Conservation (phyloP, 2,888 invertebrate species). For the Polydrusus cervinus region DNA sequence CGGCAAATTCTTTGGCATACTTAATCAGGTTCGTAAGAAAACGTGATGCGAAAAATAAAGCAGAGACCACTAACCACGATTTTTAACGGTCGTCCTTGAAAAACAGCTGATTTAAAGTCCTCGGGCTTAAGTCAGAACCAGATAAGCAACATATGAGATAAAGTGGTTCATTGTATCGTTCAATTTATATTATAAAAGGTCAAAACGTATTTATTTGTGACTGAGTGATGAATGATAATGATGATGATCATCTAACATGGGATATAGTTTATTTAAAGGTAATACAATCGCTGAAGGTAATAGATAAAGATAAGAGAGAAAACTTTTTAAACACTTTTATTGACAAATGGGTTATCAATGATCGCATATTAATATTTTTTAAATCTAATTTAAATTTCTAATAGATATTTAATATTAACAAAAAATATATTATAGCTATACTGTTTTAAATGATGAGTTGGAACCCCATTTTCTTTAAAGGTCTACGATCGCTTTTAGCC, state of each 20-base stretch:
- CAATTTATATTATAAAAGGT: conserved; percentile 40
- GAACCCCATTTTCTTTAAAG: too few relatives aligned
- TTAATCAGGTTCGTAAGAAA: conserved; percentile 39
- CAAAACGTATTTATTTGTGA: conserved; percentile 39
- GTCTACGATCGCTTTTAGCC: too few relatives aligned
- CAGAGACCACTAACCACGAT: conserved; percentile 37
- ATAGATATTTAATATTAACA: too few relatives aligned
- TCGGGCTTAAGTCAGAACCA: conserved; percentile 23
- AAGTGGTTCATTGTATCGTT: conserved; percentile 42
- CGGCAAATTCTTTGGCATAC: conserved; percentile 43
- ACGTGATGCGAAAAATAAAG: conserved; percentile 48
- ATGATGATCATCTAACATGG: too few relatives aligned
- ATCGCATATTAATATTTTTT: too few relatives aligned
- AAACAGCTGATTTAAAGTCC: conserved; percentile 55
- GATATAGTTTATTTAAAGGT: background rate
- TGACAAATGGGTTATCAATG: too few relatives aligned
- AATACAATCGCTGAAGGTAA: conserved; percentile 15
- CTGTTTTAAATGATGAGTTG: too few relatives aligned
- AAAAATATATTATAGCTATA: too few relatives aligned
- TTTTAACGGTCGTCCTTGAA: conserved; percentile 55
- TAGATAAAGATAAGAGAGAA: too few relatives aligned
- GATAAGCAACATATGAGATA: conserved; percentile 47
- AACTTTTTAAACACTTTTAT: too few relatives aligned
- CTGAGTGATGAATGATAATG: too few relatives aligned
- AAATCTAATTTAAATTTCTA: too few relatives aligned